phyloP scores from a whole-genome alignment of 2,113 vertebrate species.

The Vidua chalybeata region DNA sequence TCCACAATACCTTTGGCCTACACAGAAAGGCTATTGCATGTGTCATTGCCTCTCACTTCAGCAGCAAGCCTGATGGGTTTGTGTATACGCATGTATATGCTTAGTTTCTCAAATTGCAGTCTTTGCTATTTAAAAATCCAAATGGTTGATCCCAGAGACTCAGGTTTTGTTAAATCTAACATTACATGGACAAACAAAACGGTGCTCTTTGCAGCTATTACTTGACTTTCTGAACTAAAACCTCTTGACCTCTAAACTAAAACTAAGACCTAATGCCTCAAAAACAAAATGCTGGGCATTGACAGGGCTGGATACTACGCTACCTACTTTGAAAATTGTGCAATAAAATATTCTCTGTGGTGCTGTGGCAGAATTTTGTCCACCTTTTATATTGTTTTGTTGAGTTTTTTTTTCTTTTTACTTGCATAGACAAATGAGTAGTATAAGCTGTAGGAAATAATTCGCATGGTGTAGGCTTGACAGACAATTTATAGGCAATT shows the following conservation, averaged over 20 bases:
- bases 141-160: neutral
- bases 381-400: constrained; percentile 7
- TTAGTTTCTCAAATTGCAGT: neutral
- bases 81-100: neutral
- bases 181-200: neutral
- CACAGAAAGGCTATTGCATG: neutral
- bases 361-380: constrained; percentile 43
- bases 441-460: neutral
- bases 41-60: neutral
- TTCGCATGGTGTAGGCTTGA: neutral
- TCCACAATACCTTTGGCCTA: neutral
- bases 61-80: neutral
- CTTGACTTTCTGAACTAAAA: constrained; percentile 15
- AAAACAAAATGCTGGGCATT: neutral
- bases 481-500: neutral
- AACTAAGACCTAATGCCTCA: neutral
- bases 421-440: neutral
- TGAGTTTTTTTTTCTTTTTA: neutral
- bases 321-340: neutral
- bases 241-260: too few species aligned
- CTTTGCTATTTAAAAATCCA: neutral
- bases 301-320: neutral
- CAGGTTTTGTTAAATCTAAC: neutral
- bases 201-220: neutral
- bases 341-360: constrained; percentile 6